phyloP scores from a whole-genome alignment of 2,797 vertebrate genomes.

The Syndactyla subalaris region DNA sequence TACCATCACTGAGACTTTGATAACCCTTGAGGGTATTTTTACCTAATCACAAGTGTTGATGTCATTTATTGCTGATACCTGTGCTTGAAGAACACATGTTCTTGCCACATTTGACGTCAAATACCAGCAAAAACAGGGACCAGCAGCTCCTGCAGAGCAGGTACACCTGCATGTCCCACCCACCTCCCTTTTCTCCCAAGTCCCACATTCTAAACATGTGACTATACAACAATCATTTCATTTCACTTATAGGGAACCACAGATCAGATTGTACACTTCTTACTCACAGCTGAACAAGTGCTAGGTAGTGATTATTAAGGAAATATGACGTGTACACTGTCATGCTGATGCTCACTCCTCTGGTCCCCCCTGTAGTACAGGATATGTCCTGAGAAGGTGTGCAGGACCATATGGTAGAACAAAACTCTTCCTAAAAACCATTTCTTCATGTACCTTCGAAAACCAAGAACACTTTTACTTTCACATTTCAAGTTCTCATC shows the following conservation, averaged over 20 bases:
- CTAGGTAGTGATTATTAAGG: not conserved
- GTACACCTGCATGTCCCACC: no score
- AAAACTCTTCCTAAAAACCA: not conserved
- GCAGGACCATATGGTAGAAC: not conserved
- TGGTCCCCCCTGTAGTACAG: not conserved
- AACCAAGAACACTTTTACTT: not conserved
- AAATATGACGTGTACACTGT: fast-evolving
- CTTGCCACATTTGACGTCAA: fast-evolving
- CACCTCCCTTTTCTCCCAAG: not conserved
- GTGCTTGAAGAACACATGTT: fast-evolving
- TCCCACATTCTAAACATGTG: not conserved
- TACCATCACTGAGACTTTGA: not conserved
- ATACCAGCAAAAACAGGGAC: not conserved
- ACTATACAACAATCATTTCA: not conserved
- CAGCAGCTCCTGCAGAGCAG: not conserved
- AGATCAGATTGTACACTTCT: not conserved
- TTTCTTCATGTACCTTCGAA: not conserved
- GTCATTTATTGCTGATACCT: not conserved
- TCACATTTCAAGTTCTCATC: not conserved
- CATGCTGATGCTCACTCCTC: not conserved
- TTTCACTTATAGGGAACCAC: fast-evolving
- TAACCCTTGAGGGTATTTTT: not conserved
- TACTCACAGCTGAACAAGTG: not conserved
- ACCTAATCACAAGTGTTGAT: not conserved
- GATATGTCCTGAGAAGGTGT: not conserved